Conservation (phyloP, 2,888 invertebrate species). For the Chymomyza caudatula region DNA sequence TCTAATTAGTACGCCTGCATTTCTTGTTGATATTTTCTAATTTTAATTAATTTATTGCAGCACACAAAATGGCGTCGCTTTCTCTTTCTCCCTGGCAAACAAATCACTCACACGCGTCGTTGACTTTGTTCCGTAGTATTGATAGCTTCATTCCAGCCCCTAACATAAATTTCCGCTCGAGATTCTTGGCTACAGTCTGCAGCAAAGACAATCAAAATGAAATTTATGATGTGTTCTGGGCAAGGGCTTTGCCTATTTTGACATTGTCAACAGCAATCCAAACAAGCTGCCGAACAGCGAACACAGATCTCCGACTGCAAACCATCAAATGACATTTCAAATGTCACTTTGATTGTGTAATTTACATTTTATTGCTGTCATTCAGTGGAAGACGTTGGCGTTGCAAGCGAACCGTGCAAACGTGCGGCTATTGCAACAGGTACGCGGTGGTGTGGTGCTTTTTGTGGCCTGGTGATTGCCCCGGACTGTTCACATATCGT, state of each 20-base stretch:
- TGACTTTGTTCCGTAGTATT: slow-evolving; percentile 36
- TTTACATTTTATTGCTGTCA: slow-evolving; percentile 61
- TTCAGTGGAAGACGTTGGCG: slow-evolving; percentile 37
- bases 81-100: slow-evolving; percentile 31
- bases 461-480: slow-evolving; percentile 7
- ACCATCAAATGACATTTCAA: slow-evolving; percentile 55
- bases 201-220: slow-evolving; percentile 52
- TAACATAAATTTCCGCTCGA: slow-evolving; percentile 62
- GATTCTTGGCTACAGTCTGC: slow-evolving; percentile 53
- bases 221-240: slow-evolving; percentile 58
- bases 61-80: slow-evolving; percentile 65
- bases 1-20: slow-evolving; percentile 62
- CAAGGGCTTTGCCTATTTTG: slow-evolving; percentile 51
- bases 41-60: slow-evolving; percentile 70
- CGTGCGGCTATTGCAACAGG: slow-evolving; percentile 35
- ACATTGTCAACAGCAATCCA: slow-evolving; percentile 61
- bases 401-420: slow-evolving; percentile 43
- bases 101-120: slow-evolving; percentile 67
- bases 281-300: slow-evolving; percentile 39
- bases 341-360: slow-evolving; percentile 67
- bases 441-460: slow-evolving; percentile 13
- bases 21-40: slow-evolving; percentile 67
- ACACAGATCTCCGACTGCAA: slow-evolving; percentile 26
- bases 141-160: slow-evolving; percentile 27
- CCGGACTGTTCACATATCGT: slow-evolving; percentile 44